phyloP scores from a whole-genome alignment of 2,888 invertebrate species.

The Onthophagus sagittarius region DNA sequence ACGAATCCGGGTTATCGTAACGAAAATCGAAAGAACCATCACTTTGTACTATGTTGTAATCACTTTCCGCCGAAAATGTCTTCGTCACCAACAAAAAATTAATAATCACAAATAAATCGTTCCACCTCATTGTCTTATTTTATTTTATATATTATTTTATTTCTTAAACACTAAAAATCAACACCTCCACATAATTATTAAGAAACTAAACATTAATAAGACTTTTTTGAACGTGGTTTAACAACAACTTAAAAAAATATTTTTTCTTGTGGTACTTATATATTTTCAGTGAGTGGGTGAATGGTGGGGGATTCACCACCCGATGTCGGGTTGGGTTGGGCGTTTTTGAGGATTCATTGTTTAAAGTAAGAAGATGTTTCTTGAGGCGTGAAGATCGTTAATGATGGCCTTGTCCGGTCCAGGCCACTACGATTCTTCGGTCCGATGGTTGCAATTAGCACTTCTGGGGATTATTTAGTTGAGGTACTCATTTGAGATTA shows the following conservation, averaged over 20 bases:
- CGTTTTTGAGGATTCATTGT: slow-evolving; percentile 39
- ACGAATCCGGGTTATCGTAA: slow-evolving; percentile 67
- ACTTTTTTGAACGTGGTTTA: neutral
- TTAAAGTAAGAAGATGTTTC: slow-evolving; percentile 39
- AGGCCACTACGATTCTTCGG: slow-evolving; percentile 34
- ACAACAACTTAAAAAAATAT: slow-evolving; percentile 27
- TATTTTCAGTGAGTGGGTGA: slow-evolving; percentile 4
- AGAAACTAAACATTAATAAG: too few relatives aligned
- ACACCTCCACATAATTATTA: neutral
- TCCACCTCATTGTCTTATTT: neutral
- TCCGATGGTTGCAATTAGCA: slow-evolving; percentile 41
- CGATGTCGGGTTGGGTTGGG: slow-evolving; percentile 8
- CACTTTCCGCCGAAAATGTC: slow-evolving; percentile 51
- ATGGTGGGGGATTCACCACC: slow-evolving; percentile 29
- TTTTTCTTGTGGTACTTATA: slow-evolving; percentile 29
- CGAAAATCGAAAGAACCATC: slow-evolving; percentile 77
- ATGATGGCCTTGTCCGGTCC: slow-evolving; percentile 43
- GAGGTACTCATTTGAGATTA: neutral
- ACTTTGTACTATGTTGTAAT: slow-evolving; percentile 61
- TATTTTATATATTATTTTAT: too few relatives aligned
- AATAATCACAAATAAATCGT: neutral
- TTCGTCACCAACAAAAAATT: slow-evolving; percentile 37
- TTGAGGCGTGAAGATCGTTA: slow-evolving; percentile 44
- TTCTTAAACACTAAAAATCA: neutral
- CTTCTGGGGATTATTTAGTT: slow-evolving; percentile 27